Conservation (phyloP, 1,140 invertebrate species). For the Lucilia cuprina region DNA sequence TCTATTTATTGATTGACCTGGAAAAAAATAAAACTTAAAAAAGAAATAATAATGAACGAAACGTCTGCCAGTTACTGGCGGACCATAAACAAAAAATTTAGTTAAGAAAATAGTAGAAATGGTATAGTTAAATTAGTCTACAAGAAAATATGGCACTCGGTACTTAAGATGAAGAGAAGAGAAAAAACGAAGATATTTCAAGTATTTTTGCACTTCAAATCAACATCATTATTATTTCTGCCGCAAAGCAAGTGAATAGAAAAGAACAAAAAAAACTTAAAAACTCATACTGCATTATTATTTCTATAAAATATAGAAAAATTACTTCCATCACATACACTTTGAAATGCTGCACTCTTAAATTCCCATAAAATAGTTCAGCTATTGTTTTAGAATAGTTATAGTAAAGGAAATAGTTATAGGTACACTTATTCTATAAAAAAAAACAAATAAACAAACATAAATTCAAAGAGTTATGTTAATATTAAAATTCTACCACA, state of each 20-base stretch:
- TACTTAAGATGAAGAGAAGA: too few species aligned
- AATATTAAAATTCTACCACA: too few species aligned
- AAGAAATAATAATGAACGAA: not conserved
- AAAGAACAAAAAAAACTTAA: too few species aligned
- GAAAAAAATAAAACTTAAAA: not conserved
- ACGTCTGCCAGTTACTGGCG: not conserved
- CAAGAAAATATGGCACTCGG: not conserved
- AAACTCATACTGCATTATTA: too few species aligned
- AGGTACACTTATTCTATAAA: too few species aligned
- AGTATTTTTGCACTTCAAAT: not conserved
- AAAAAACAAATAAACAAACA: too few species aligned
- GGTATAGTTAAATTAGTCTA: too few species aligned
- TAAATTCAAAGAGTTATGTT: too few species aligned
- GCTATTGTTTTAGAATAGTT: not conserved
- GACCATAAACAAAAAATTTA: not conserved
- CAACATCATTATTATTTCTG: not conserved
- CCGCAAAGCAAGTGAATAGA: too few species aligned
- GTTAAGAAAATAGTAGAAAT: too few species aligned
- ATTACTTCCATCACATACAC: not conserved
- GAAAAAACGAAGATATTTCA: not conserved
- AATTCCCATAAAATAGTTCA: not conserved
- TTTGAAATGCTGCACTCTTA: not conserved
- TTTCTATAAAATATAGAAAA: not conserved
- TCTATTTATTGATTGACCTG: slow-evolving; percentile 22
- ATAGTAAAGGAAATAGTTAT: not conserved